phyloP scores from a whole-genome alignment of 2,888 invertebrate genomes.

The Caenorhabditis sp. region DNA sequence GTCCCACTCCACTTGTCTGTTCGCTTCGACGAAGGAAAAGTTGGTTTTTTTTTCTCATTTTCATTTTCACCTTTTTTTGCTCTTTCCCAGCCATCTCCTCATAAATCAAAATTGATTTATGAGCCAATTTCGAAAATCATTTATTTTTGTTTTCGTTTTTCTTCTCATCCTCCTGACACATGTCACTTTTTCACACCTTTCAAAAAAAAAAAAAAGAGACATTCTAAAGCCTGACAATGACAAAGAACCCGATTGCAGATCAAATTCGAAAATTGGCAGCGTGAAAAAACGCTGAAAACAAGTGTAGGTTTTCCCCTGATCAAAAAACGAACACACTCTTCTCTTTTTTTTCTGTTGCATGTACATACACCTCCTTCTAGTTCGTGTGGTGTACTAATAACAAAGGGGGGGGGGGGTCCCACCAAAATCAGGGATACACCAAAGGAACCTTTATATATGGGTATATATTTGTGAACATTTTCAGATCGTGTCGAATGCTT shows the following conservation, averaged over 20 bases:
- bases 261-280: slow-evolving; percentile 44
- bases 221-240: not conserved
- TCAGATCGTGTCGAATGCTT: slow-evolving; percentile 61
- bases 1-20: slow-evolving; percentile 59
- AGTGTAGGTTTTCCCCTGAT: slow-evolving; percentile 33
- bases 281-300: slow-evolving; percentile 40
- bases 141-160: slow-evolving; percentile 1
- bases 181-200: not conserved
- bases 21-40: slow-evolving; percentile 64
- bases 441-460: too few species aligned
- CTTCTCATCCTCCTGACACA: not conserved
- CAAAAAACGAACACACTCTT: not conserved
- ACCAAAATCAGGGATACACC: too few species aligned
- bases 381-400: not conserved
- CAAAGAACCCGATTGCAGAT: slow-evolving; percentile 20
- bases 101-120: slow-evolving; percentile 17
- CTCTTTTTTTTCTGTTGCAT: not conserved
- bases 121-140: slow-evolving; percentile 16
- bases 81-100: too few species aligned
- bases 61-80: too few species aligned
- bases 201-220: not conserved
- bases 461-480: too few species aligned
- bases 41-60: slow-evolving; percentile 21
- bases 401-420: not conserved
- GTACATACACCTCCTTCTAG: not conserved